Evolutionary conservation across 2,888 invertebrate genomes (phyloP), one percentile per base, ranked within the genome.

Genomic region (Platypus cylindrus): DNA sequence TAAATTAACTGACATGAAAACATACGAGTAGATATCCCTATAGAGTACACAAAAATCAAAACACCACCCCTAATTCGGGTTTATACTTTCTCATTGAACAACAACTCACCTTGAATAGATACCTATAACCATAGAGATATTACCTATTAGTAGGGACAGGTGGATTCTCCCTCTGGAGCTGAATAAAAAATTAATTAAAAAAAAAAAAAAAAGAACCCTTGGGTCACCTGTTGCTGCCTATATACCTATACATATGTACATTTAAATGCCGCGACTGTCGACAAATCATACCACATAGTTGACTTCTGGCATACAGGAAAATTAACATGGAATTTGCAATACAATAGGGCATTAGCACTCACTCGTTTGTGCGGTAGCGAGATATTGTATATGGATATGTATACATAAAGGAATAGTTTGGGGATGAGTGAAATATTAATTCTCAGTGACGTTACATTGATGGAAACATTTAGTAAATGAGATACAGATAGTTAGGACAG

Each of bases 271-370:
- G 29, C 15, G 30, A 29, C 29, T 32, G 34, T 36, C 47, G 46
- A 51, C 53, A 55, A 55, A 58, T 57, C 56, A 55, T n/a, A n/a
- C n/a, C n/a, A n/a, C n/a, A n/a, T 54, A 53, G 49, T 45, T 49
- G 49, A 52, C 52, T 50, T 49, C 53, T 49, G 53, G 53, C 51
- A 49, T 34, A 44, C 48, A 44, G 46, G 48, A 48, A 58, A 61
- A 60, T 61, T 60, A 60, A 59, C 61, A 60, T 60, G 55, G 55
- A 60, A 61, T 61, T 60, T 60, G 60, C 61, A 61, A 59, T 57
- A 61, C 60, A 61, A 61, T 61, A 50, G 60, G 57, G 58, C 58
- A 58, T 60, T 58, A 59, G 53, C 58, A 57, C 56, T 58, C 55
- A 57, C 58, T 28, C 51, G 47, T 57, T 59, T n/a, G n/a, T n/a